phyloP scores from a whole-genome alignment of 2,113 vertebrate species.

The Chroicocephalus ridibundus region DNA sequence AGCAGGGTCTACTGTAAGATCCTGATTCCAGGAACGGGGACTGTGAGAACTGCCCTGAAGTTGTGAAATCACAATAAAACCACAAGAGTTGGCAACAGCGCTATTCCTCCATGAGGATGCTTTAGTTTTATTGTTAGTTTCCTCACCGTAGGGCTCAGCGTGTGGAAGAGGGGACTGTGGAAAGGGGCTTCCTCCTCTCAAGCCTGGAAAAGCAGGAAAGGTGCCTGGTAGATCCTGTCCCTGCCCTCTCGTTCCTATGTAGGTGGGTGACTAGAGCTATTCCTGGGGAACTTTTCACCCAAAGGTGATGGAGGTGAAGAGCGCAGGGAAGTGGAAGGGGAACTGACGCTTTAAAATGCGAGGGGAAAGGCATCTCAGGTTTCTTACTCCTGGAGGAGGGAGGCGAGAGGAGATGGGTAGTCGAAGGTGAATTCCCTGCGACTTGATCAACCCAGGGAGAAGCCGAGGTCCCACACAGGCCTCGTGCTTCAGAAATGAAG shows the following conservation, averaged over 20 bases:
- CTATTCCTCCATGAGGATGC: not conserved
- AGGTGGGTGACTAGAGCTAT: not conserved
- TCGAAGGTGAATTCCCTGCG: not conserved
- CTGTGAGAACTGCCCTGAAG: not conserved
- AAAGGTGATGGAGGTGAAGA: not conserved
- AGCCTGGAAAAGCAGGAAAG: not conserved
- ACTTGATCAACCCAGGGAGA: not conserved
- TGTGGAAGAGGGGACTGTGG: not conserved
- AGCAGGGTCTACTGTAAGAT: not conserved
- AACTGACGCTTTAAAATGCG: not conserved
- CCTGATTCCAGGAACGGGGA: not conserved
- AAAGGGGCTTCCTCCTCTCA: not conserved
- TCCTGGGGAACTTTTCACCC: fast-evolving
- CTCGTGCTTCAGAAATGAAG: not conserved
- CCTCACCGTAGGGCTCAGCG: not conserved
- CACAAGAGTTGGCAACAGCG: not conserved
- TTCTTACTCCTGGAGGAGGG: not conserved
- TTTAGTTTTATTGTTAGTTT: not conserved
- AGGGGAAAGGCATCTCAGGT: not conserved
- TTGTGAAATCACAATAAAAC: not conserved
- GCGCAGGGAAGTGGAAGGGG: not conserved
- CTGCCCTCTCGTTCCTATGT: fast-evolving
- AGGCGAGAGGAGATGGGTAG: not conserved
- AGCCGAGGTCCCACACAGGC: fast-evolving
- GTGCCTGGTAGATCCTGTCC: not conserved